These are phyloP conservation scores for Halcyon malimbica DNA, from an alignment of 2,113 vertebrate genomes.

Conservation along the genomic window DNA sequence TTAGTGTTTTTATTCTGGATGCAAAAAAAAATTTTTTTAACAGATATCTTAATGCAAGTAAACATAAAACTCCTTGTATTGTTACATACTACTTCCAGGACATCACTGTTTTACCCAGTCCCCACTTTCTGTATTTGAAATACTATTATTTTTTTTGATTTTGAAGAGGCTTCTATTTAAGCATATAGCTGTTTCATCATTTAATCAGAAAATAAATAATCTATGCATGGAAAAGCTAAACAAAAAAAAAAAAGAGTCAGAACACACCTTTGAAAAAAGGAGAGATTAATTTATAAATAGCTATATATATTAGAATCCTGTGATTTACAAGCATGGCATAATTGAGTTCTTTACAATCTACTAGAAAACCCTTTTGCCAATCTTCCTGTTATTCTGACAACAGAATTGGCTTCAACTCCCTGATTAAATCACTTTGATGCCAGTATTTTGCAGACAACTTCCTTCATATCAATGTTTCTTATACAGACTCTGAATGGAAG, in stretches of 20 bases:
- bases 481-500: not conserved
- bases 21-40: not conserved
- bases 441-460: not conserved
- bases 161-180: not conserved
- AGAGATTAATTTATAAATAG: not conserved
- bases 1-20: not conserved
- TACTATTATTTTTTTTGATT: not conserved
- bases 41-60: not conserved
- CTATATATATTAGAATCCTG: not conserved
- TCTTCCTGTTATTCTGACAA: not conserved
- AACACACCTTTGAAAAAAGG: not conserved
- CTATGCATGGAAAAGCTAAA: not conserved
- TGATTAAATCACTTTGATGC: not conserved
- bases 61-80: not conserved
- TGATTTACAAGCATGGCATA: not conserved
- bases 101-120: not conserved
- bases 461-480: not conserved
- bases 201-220: not conserved
- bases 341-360: not conserved
- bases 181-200: not conserved
- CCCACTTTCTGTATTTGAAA: not conserved
- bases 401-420: not conserved
- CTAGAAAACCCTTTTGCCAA: not conserved
- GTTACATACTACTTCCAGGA: not conserved
- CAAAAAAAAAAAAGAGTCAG: not conserved